Evolutionary conservation across 2,797 vertebrate species (phyloP), one percentile per base, ranked within the genome.

Genomic region (Graptemys geographica): DNA sequence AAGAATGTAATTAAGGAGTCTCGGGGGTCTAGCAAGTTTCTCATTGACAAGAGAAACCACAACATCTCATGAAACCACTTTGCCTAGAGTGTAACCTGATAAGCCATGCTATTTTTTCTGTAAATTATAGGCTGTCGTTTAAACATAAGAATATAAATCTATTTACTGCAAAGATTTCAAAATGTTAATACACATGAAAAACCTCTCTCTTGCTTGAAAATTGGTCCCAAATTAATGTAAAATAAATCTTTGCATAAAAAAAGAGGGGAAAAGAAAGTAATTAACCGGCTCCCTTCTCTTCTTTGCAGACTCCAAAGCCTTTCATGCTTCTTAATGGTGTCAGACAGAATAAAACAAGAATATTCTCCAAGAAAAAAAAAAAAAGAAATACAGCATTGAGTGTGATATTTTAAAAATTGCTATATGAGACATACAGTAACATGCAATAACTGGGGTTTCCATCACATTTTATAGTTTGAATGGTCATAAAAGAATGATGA

Each of bases 51-150:
- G 92, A 95, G 94, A 92, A 55, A 90, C 47, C 69, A 87, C 84
- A 90, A 16, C 47, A 56, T 90, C 37, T 83, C 0, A 0, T 62
- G 90, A 91, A 95, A 81, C 2, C 44, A 37, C 90, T 91, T 94
- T 90, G 51, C 86, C 81, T 92, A 44, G 41, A 55, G 57, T 57
- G 69, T 86, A 94, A 92, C 83, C 90, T 95, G 90, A 95, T 84
- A 92, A 31, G 76, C 74, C 78, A n/a, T 86, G 72, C 23, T 94
- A 90, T 93, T 96, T 98, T 98, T 96, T 79, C 89, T 95, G 86
- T 95, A 94, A 97, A 97, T 96, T 94, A 94, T 92, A 94, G 81
- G 93, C 92, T 97, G 94, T 91, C 92, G 95, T 97, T 98, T 97
- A 97, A 98, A 96, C 92, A 93, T 93, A 95, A 96, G 92, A 97